phyloP scores from a whole-genome alignment of 2,888 invertebrate genomes.

The Platycheirus rosarum region DNA sequence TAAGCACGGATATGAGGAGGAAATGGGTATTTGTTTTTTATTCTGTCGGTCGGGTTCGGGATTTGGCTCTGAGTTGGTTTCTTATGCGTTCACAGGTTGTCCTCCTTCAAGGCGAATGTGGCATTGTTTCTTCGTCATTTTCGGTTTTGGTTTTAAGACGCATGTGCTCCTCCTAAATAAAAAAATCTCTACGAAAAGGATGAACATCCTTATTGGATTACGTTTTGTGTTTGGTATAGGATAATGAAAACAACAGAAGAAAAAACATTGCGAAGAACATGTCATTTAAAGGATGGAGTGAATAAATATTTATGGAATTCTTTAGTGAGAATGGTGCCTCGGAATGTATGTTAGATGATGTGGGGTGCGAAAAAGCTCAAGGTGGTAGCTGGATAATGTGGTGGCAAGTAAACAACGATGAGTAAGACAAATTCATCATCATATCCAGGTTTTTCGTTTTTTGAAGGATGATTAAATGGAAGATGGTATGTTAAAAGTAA shows the following conservation, averaged over 20 bases:
- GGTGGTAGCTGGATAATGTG: slow-evolving; percentile 19
- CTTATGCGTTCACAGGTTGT: not conserved
- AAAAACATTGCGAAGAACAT: slow-evolving; percentile 44
- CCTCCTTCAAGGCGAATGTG: slow-evolving; percentile 32
- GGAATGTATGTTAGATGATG: slow-evolving; percentile 29
- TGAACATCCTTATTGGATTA: slow-evolving; percentile 63
- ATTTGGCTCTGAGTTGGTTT: not conserved
- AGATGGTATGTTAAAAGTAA: not conserved
- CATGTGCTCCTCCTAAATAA: slow-evolving; percentile 66
- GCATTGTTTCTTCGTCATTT: slow-evolving; percentile 40
- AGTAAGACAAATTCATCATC: slow-evolving; percentile 20
- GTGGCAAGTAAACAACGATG: not conserved
- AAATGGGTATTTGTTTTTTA: slow-evolving; percentile 46
- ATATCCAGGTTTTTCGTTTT: slow-evolving; percentile 11
- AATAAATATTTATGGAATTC: slow-evolving; percentile 74
- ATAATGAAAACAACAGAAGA: slow-evolving; percentile 20
- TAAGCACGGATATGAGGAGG: slow-evolving; percentile 64
- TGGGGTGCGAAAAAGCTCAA: slow-evolving; percentile 23
- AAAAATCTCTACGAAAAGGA: slow-evolving; percentile 57
- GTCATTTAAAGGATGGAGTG: slow-evolving; percentile 62
- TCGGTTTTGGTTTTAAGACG: slow-evolving; percentile 20
- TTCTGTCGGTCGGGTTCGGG: not conserved
- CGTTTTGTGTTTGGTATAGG: slow-evolving; percentile 19
- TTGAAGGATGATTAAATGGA: not conserved
- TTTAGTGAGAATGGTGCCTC: slow-evolving; percentile 58